A percentile compares a stretch with the other conserved stretches of the same genome.
Evolutionary conservation across 1,140 invertebrate species (phyloP).

Genomic region (Oryzaephilus surinamensis): DNA sequence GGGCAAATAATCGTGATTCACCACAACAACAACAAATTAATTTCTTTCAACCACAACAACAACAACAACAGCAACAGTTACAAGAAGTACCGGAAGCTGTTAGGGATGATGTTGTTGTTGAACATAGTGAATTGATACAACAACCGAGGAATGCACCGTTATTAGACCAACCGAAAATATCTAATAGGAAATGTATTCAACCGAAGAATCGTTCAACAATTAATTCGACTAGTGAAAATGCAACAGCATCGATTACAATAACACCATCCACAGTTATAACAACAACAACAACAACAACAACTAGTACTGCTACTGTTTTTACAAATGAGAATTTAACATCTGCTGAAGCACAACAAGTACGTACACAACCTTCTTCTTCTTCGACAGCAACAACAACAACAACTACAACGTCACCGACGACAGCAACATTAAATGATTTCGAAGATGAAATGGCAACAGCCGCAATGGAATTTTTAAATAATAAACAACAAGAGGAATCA

Average conservation of each 20-base stretch:
- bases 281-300: too few relatives aligned
- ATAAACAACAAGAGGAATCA: slow-evolving; percentile 32
- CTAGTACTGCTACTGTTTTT: slow-evolving; percentile 33
- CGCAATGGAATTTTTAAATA: slow-evolving; percentile 29
- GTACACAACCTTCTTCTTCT: slow-evolving; percentile 39
- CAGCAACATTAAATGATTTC: slow-evolving; percentile 23
- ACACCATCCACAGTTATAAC: neutral
- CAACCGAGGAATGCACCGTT: slow-evolving; percentile 16
- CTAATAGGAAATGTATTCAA: slow-evolving; percentile 40
- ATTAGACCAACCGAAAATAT: slow-evolving; percentile 6
- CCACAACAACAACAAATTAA: slow-evolving; percentile 27
- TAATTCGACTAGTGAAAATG: too few relatives aligned
- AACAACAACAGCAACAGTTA: slow-evolving; percentile 33
- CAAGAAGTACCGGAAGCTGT: slow-evolving; percentile 47
- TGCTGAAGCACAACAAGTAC: slow-evolving; percentile 42
- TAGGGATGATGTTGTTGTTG: slow-evolving; percentile 34
- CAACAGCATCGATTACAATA: slow-evolving; percentile 23
- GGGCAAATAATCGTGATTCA: slow-evolving; percentile 27
- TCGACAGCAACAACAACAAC: too few relatives aligned
- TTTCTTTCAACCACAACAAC: slow-evolving; percentile 34
- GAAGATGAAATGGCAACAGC: too few relatives aligned
- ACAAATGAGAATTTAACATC: slow-evolving; percentile 43
- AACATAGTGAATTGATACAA: slow-evolving; percentile 25
- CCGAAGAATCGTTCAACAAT: slow-evolving; percentile 45
- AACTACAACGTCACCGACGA: too few relatives aligned